Evolutionary conservation across 2,797 vertebrate species (phyloP), one percentile per base, ranked within the genome.

Genomic region (Gobionotothen gibberifrons): DNA sequence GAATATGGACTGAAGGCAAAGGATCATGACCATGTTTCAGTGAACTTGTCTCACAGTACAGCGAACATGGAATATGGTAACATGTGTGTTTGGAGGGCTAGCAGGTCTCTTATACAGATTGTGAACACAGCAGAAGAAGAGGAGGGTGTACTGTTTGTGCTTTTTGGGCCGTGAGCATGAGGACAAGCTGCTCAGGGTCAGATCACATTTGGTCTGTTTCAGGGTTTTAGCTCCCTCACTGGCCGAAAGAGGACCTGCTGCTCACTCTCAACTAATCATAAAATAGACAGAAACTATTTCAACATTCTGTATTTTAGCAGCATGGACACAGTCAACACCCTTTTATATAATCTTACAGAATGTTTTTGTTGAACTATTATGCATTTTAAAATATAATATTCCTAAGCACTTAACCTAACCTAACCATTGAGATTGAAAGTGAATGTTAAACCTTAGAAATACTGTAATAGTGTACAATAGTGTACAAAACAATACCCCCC

Each of bases 1-100:
- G 72, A 86, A 89, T 82, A 76, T 73, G 63, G 82, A 74, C 82
- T 11, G 53, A 72, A 83, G 74, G 84, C 78, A 83, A 61, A 70
- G 49, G 76, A 81, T 81, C 55, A 14, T 55, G 74, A 49, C 68
- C 79, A 76, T 65, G 86, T 89, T 69, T 82, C 60, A 52, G 74
- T 75, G 78, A 85, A 79, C 83, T 54, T 80, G 83, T 85, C 77
- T 75, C 78, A 81, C 74, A 81, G 48, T 42, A 72, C 73, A 82
- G 29, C 43, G 56, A 70, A 70, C 74, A 76, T 46, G 47, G 39
- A 76, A 64, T 59, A 44, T 47, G 69, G 72, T 66, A 78, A 82
- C 78, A 75, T 69, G 70, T 82, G 62, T 78, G 72, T 70, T 69
- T 65, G 52, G 58, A 61, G 61, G 55, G 39, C 44, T 68, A 13